phyloP scores from a whole-genome alignment of 2,113 vertebrate genomes.

The Pelvicachromis taeniatus region DNA sequence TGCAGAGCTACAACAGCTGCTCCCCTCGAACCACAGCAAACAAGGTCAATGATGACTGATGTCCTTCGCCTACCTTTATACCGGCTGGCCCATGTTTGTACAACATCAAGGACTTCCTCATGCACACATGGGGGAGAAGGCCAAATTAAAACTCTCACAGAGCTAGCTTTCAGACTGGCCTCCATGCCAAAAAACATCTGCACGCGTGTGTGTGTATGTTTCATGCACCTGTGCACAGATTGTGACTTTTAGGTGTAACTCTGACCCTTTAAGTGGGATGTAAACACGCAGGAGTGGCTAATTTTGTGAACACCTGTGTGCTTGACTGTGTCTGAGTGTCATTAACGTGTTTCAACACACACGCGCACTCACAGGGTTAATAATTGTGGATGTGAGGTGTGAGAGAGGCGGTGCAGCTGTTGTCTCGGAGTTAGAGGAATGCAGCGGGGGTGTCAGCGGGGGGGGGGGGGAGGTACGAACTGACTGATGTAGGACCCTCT shows the following conservation, averaged over 20 bases:
- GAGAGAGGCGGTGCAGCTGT: constrained; percentile 31
- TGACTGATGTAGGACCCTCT: background rate
- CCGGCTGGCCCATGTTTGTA: constrained; percentile 14
- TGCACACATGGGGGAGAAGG: constrained; percentile 21
- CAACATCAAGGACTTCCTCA: constrained; percentile 49
- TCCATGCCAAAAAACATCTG: background rate
- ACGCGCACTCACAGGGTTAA: constrained; percentile 28
- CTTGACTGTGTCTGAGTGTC: background rate
- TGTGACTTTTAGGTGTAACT: background rate
- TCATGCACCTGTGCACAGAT: constrained; percentile 16
- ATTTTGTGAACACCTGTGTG: constrained; percentile 22
- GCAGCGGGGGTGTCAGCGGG: background rate
- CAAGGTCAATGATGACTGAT: constrained; percentile 55
- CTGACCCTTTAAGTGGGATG: constrained; percentile 8
- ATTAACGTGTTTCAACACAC: constrained; percentile 3
- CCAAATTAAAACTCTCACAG: background rate
- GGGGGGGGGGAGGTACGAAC: constrained; percentile 21
- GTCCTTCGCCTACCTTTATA: constrained; percentile 44
- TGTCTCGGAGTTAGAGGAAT: constrained; percentile 21
- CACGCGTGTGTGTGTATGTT: background rate
- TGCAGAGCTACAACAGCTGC: constrained; percentile 14
- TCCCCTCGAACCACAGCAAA: constrained; percentile 35
- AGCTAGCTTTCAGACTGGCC: background rate
- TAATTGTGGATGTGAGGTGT: constrained; percentile 19
- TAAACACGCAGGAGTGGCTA: background rate